phyloP scores from a whole-genome alignment of 2,888 invertebrate species.

The Petrophora chlorosata region DNA sequence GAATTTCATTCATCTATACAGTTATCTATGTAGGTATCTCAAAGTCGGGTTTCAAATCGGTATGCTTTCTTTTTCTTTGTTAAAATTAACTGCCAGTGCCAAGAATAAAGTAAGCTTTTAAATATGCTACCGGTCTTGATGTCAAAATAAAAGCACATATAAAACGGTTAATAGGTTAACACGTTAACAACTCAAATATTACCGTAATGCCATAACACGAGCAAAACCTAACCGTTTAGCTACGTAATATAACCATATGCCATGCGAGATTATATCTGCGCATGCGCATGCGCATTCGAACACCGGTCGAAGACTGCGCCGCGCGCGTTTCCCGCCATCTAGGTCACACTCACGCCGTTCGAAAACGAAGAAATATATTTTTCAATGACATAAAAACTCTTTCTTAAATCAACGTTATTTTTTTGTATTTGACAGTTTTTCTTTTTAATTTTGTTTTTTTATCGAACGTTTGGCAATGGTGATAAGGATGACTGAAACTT shows the following conservation, averaged over 20 bases:
- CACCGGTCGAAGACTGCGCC: slow-evolving; percentile 54
- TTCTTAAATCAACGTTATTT: too few species aligned
- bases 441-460: slow-evolving; percentile 3
- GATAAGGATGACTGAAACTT: slow-evolving; percentile 14
- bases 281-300: slow-evolving; percentile 64
- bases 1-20: too few species aligned
- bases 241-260: slow-evolving; percentile 54
- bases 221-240: slow-evolving; percentile 62
- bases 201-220: slow-evolving; percentile 33
- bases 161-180: slow-evolving; percentile 11
- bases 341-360: slow-evolving; percentile 50
- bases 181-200: slow-evolving; percentile 39
- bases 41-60: too few species aligned
- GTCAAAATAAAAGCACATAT: slow-evolving; percentile 7
- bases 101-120: too few species aligned
- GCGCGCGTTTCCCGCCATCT: slow-evolving; percentile 58
- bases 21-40: too few species aligned
- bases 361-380: slow-evolving; percentile 46
- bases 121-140: neutral
- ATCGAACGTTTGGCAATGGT: slow-evolving; percentile 3
- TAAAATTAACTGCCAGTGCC: too few species aligned
- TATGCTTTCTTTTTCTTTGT: too few species aligned
- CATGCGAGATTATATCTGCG: slow-evolving; percentile 50
- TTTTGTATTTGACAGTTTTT: neutral
- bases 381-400: neutral